Base-by-base conservation (phyloP, 2,113 vertebrate genomes). In the Cyprinodon variegatus region DNA sequence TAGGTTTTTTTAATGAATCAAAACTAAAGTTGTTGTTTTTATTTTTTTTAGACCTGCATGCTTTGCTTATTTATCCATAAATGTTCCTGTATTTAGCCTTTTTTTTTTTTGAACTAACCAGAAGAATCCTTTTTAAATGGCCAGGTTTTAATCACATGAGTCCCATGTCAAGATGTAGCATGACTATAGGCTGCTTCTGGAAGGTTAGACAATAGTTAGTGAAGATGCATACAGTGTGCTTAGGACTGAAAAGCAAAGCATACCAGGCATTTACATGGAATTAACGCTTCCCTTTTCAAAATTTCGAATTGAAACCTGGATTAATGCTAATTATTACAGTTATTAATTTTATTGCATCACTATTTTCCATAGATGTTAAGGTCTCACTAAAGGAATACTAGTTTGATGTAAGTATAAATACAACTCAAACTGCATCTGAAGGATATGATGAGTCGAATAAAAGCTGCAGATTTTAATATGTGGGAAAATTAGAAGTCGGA, bases 31-130 rank as follows among this genome's bases (percentile, higher is more conserved):
- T 88, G 43, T 57, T 57, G 8, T 20, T 53, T 13, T 41, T 41
- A 9, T 63, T 45, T 22, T 45, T 66, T 46, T 95, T 99, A 98
- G 96, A 96, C 95, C 96, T 99, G 98, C 98, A 99, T 99, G 98
- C 97, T 97, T 98, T 97, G 96, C 96, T 98, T 97, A 94, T 91
- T 57, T 96, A 95, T 95, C 86, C 90, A 93, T 96, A 96, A 96
- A 96, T 97, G 95, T 96, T 89, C 89, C 86, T 93, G 80, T 94
- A 91, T 12, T 90, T 75, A 88, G 94, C 84, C 95, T 38, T 94
- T 93, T 61, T 78, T 85, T 88, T 95, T 94, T 88, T 96, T 97
- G 95, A 97, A 98, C 91, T 94, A 94, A 95, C 91, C 83, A 83
- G 93, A 94, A 92, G 92, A 92, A 84, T 86, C 91, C 82, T 87